Evolutionary conservation across 2,888 invertebrate genomes (phyloP).

Genomic region (Mactromeris polynyma): DNA sequence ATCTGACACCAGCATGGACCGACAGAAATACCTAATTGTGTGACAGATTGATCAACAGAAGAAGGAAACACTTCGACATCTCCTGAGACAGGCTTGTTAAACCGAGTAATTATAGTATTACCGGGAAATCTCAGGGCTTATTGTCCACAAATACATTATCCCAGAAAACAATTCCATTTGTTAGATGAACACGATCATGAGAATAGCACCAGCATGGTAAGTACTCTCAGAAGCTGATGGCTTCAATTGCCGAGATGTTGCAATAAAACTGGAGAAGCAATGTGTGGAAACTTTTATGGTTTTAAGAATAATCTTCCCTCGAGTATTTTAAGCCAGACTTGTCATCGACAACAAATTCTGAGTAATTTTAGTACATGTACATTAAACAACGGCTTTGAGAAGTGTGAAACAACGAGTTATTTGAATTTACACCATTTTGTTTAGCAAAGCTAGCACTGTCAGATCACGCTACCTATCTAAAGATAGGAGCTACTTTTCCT

Average conservation of each 20-base stretch:
- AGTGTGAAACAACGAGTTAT: too few species aligned
- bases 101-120: conserved; percentile 44
- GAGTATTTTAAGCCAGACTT: not conserved
- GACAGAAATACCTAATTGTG: not conserved
- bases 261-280: not conserved
- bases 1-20: not conserved
- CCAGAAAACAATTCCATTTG: conserved; percentile 36
- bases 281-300: not conserved
- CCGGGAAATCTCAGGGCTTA: conserved; percentile 48
- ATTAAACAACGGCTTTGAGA: too few species aligned
- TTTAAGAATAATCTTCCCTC: not conserved
- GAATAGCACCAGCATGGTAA: conserved; percentile 20
- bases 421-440: too few species aligned
- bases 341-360: not conserved
- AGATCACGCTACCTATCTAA: too few species aligned
- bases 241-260: not conserved
- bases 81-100: conserved; percentile 23
- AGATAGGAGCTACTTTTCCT: too few species aligned
- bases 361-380: not conserved
- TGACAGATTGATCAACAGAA: conserved; percentile 43
- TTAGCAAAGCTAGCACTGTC: too few species aligned
- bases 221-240: not conserved
- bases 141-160: conserved; percentile 49
- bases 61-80: conserved; percentile 18
- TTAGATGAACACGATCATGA: conserved; percentile 3